Evolutionary conservation across 2,113 vertebrate genomes (phyloP).

Genomic region (Prionailurus viverrinus): DNA sequence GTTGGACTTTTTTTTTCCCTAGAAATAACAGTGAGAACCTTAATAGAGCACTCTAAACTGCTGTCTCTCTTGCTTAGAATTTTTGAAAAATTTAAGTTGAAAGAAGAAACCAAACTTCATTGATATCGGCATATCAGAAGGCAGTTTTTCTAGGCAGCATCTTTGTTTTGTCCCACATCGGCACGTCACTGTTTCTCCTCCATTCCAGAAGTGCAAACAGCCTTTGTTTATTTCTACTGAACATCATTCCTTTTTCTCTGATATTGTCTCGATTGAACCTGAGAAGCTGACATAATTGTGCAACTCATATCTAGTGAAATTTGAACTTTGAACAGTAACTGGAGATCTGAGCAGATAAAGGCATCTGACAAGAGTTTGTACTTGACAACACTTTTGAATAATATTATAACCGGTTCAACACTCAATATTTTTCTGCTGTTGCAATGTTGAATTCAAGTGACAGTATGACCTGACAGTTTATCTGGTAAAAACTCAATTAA

Average conservation of each 20-base stretch:
- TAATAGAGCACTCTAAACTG: neutral
- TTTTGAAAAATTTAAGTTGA: slow-evolving; percentile 57
- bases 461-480: slow-evolving; percentile 80
- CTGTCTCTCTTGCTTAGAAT: neutral
- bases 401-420: slow-evolving; percentile 50
- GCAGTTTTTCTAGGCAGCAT: slow-evolving; percentile 38
- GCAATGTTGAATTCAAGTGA: slow-evolving; percentile 77
- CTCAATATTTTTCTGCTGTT: slow-evolving; percentile 47
- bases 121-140: neutral
- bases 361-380: slow-evolving; percentile 74
- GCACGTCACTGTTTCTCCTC: neutral
- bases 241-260: slow-evolving; percentile 71
- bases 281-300: slow-evolving; percentile 74
- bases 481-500: slow-evolving; percentile 85
- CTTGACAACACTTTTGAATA: slow-evolving; percentile 76
- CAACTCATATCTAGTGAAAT: slow-evolving; percentile 63
- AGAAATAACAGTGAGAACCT: neutral
- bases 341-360: slow-evolving; percentile 76
- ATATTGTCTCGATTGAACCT: slow-evolving; percentile 63
- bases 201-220: slow-evolving; percentile 39
- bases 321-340: slow-evolving; percentile 78
- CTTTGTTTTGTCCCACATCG: neutral
- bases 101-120: slow-evolving; percentile 14
- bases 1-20: neutral
- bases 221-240: slow-evolving; percentile 66